Conservation (phyloP, 2,113 vertebrate genomes). For the Crocuta crocuta region DNA sequence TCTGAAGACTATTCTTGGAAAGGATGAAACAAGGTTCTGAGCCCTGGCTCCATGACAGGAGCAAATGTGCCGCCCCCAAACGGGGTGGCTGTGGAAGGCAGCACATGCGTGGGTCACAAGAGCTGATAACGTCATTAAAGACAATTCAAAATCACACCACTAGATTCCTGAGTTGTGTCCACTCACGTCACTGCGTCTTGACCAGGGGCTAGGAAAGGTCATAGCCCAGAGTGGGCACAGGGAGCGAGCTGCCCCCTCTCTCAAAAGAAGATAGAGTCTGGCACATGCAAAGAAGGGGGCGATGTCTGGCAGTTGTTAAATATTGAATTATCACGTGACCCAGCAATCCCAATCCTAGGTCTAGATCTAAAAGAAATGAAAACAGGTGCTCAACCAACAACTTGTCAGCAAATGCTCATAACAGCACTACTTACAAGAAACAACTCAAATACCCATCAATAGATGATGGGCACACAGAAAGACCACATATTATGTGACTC, state of each 20-base stretch:
- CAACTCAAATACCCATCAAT: background rate
- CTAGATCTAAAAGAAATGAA: background rate
- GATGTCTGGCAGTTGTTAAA: background rate
- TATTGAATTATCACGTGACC: background rate
- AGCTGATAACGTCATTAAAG: background rate
- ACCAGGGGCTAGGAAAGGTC: background rate
- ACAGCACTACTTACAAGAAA: background rate
- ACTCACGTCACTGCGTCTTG: background rate
- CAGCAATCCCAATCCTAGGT: background rate
- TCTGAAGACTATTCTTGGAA: background rate
- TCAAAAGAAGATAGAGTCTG: background rate
- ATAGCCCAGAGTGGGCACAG: background rate
- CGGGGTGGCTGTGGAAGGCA: no score
- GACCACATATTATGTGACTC: background rate
- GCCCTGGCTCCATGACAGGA: background rate
- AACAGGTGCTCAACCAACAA: background rate
- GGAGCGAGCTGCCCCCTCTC: background rate
- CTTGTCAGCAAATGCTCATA: background rate
- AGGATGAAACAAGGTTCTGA: background rate
- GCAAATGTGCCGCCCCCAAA: background rate
- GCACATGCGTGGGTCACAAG: background rate
- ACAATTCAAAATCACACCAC: background rate
- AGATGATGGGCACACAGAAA: background rate
- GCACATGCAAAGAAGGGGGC: accelerated
- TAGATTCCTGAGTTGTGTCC: background rate